Evolutionary conservation across 64 coral and sea anemone species (phyloP), one percentile per base, ranked within the genome.

Genomic region (Montipora foliosa): DNA sequence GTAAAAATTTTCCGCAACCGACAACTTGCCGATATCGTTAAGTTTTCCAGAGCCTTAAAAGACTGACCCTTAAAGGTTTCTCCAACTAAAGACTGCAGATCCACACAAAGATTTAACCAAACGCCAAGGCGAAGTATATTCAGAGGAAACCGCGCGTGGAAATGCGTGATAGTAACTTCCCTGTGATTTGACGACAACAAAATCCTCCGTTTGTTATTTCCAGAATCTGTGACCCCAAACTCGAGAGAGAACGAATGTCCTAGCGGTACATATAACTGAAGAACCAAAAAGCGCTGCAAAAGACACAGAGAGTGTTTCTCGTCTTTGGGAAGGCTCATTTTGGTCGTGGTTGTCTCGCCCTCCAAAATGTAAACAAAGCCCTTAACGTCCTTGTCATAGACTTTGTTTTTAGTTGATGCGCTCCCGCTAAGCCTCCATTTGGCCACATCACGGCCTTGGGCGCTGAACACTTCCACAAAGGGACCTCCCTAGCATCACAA

Each of bases 311-410:
- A 91, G 51, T 99, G 98, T 50, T 96, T 99, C 52, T 99, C 98
- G 60, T 99, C 98, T 78, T 96, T 99, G 1, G 98, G 98, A 19
- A 99, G 74, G 45, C 89, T 94, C 92, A 99, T 99, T 87, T 99
- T 99, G 12, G 98, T 96, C 7, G 98, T 99, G n/a, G 98, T 92
- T 51, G 98, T 91, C 49, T 99, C 98, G 50, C 98, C 98, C 80
- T 99, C 98, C 57, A 99, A 80, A 69, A 96, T 88, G 72, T 96
- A 99, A 80, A 99, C 98, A 95, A 96, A 99, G 24, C 98, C 96
- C 79, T 96, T 96, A 1, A 99, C 95, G 72, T 99, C 98, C 79
- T 95, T 96, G 71, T 99, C 95, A 53, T 96, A 99, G 25, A 94
- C 81, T 93, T 99, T 99, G 47, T 91, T 90, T 61, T 95, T 90